Conservation (phyloP, 2,888 invertebrate species). For the Lasioglossum leucozonium region DNA sequence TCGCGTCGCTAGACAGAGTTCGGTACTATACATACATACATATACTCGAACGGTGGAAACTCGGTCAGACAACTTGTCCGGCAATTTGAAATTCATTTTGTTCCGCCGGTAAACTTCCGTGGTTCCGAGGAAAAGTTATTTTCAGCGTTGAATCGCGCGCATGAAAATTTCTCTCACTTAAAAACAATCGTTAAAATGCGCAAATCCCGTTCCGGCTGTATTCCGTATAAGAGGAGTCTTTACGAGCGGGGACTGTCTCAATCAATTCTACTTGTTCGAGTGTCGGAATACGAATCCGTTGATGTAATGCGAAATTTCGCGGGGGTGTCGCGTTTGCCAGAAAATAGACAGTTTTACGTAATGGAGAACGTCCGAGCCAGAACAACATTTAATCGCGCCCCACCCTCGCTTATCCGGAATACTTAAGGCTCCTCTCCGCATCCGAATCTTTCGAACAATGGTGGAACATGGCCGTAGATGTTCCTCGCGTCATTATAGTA, state of each 20-base stretch:
- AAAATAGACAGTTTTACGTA: slow-evolving; percentile 68
- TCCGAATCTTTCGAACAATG: slow-evolving; percentile 24
- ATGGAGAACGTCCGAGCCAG: slow-evolving; percentile 67
- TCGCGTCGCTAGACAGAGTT: not conserved
- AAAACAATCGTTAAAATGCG: slow-evolving; percentile 29
- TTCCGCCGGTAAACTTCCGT: slow-evolving; percentile 35
- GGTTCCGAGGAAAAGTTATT: slow-evolving; percentile 37
- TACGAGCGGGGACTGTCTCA: not conserved
- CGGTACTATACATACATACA: slow-evolving; percentile 5
- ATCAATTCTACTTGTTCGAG: slow-evolving; percentile 21
- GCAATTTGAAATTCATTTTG: slow-evolving; percentile 57
- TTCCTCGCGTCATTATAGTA: not conserved
- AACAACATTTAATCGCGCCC: slow-evolving; percentile 56
- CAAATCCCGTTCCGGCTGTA: not conserved
- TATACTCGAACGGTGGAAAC: slow-evolving; percentile 22
- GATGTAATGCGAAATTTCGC: slow-evolving; percentile 59
- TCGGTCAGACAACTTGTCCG: slow-evolving; percentile 39
- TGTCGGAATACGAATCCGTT: slow-evolving; percentile 55
- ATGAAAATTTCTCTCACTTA: slow-evolving; percentile 33
- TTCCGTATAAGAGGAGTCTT: not conserved
- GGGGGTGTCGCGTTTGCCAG: slow-evolving; percentile 42
- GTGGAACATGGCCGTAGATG: slow-evolving; percentile 45
- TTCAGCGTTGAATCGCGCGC: slow-evolving; percentile 19
- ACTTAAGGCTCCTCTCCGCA: slow-evolving; percentile 33
- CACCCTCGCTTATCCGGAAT: slow-evolving; percentile 50